These are phyloP conservation scores for Tenthredo amoena DNA, from an alignment of 2,888 invertebrate species.

Conservation along the genomic window DNA sequence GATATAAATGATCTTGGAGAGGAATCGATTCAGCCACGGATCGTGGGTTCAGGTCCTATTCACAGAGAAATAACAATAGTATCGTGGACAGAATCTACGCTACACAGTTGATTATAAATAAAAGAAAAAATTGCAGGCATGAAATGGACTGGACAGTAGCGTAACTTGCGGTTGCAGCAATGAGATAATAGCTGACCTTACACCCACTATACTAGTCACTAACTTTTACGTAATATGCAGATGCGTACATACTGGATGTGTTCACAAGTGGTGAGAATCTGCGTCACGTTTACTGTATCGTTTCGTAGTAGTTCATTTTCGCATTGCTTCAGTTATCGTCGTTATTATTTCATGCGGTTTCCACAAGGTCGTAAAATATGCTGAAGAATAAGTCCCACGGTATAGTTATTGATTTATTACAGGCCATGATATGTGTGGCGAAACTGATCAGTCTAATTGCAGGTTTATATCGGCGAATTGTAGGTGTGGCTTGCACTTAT, in stretches of 20 bases:
- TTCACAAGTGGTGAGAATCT: not conserved
- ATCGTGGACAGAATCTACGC: not conserved
- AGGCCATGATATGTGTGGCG: not conserved
- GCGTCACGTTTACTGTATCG: not conserved
- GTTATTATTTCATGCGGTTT: not conserved
- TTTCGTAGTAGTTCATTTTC: not conserved
- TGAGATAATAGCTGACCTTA: constrained; percentile 37
- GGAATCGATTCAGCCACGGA: not conserved
- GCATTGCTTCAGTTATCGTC: not conserved
- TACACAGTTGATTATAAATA: not conserved
- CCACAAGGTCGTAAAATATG: not conserved
- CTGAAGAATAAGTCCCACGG: not conserved
- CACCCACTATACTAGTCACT: not conserved
- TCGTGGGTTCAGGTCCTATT: not conserved
- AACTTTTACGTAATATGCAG: not conserved
- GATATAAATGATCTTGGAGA: not conserved
- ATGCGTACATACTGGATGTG: not conserved
- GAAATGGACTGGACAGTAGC: not conserved
- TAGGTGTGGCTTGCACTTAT: not conserved
- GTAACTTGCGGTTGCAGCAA: not conserved
- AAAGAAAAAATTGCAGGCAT: not conserved
- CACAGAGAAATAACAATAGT: not conserved
- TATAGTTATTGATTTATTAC: not conserved
- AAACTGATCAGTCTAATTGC: not conserved
- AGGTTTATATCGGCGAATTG: not conserved